These are phyloP conservation scores for Brevipalpus yothersi DNA, from an alignment of 1,140 invertebrate genomes.

Conservation along the genomic window DNA sequence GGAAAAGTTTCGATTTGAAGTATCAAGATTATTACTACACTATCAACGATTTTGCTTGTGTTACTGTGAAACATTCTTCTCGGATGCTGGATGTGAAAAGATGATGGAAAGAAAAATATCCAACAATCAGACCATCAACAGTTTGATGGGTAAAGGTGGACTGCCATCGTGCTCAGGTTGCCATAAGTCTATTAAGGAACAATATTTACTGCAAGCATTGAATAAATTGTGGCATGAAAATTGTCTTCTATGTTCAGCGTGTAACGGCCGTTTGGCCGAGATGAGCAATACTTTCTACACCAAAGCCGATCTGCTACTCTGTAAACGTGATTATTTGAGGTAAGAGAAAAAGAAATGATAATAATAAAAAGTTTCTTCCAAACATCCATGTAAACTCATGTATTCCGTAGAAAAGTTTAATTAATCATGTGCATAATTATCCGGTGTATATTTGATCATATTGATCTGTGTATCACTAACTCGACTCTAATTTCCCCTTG, in stretches of 20 bases:
- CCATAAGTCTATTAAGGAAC: slow-evolving; percentile 24
- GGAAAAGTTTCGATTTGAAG: no score
- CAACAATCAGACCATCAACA: neutral
- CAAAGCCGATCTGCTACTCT: slow-evolving; percentile 72
- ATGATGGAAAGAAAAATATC: neutral
- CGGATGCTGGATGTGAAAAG: neutral
- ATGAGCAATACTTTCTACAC: slow-evolving; percentile 73
- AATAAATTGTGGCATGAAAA: slow-evolving; percentile 84
- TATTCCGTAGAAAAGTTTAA: no score
- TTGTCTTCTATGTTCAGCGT: slow-evolving; percentile 76
- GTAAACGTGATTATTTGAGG: slow-evolving; percentile 81
- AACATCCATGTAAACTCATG: no score
- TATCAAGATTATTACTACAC: no score
- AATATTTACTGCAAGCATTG: slow-evolving; percentile 30
- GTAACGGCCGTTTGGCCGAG: slow-evolving; percentile 68
- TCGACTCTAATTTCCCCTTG: no score
- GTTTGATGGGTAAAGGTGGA: neutral
- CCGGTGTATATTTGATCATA: no score
- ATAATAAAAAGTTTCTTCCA: no score
- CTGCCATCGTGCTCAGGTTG: slow-evolving; percentile 23
- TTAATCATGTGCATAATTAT: no score
- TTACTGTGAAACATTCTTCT: no score
- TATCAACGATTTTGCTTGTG: no score
- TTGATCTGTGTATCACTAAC: no score
- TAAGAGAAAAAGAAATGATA: slow-evolving; percentile 19